A percentile compares a stretch with the other conserved stretches of the same genome.
Conservation (phyloP, 2,113 vertebrate genomes). For the Triplophysa rosa region DNA sequence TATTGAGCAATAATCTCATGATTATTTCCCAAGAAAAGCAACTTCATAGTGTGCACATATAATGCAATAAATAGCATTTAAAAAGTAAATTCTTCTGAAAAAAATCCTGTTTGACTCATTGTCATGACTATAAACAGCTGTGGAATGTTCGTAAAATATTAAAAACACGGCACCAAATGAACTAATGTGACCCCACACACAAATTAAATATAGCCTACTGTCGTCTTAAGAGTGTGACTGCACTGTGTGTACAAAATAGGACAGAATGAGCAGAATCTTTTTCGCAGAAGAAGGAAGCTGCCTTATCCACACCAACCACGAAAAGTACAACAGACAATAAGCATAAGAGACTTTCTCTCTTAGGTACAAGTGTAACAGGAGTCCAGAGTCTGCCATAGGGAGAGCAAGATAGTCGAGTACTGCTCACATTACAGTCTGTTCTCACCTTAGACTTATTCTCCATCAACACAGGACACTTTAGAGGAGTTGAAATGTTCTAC, state of each 20-base stretch:
- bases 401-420: slow-evolving; percentile 16
- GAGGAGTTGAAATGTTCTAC: neutral
- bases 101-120: neutral
- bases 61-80: no score
- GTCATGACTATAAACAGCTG: neutral
- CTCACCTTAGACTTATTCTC: slow-evolving; percentile 6
- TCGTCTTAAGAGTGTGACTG: neutral
- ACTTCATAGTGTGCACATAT: no score
- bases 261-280: neutral
- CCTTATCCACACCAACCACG: neutral
- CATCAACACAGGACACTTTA: neutral
- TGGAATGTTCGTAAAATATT: slow-evolving; percentile 13
- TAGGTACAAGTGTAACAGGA: slow-evolving; percentile 27
- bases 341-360: slow-evolving; percentile 24
- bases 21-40: no score
- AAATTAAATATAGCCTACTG: neutral
- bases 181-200: neutral
- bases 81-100: no score
- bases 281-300: neutral
- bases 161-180: neutral
- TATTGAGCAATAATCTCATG: no score
- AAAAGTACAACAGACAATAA: slow-evolving; percentile 18
- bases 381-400: slow-evolving; percentile 11
- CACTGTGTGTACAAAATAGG: neutral
- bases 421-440: slow-evolving; percentile 45